Percentiles rank a stretch among this genome's conserved stretches.
These are phyloP conservation scores for Leptura quadrifasciata DNA, from an alignment of 2,888 invertebrate genomes.

Conservation along the genomic window DNA sequence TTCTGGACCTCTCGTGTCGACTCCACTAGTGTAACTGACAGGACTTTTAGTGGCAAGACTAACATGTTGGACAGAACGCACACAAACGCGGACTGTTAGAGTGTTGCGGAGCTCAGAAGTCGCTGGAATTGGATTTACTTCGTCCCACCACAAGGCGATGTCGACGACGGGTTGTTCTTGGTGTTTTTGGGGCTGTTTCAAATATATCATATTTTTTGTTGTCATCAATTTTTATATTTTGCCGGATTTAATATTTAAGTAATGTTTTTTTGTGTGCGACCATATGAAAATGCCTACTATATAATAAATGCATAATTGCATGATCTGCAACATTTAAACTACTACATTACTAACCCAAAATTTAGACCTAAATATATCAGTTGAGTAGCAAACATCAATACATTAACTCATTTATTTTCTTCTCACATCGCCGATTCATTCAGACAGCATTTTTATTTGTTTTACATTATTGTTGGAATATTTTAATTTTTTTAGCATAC, in stretches of 20 bases:
- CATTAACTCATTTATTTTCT: too few relatives aligned
- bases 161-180: conserved; percentile 23
- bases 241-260: background rate
- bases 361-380: too few relatives aligned
- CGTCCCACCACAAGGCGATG: conserved; percentile 32
- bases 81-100: conserved; percentile 38
- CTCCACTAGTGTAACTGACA: conserved; percentile 37
- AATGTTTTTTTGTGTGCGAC: background rate
- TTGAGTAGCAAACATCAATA: too few relatives aligned
- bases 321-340: background rate
- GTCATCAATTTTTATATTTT: background rate
- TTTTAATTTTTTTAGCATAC: too few relatives aligned
- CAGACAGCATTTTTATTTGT: too few relatives aligned
- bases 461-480: too few relatives aligned
- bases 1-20: conserved; percentile 34
- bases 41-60: conserved; percentile 42
- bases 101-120: conserved; percentile 33
- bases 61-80: conserved; percentile 43
- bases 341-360: too few relatives aligned
- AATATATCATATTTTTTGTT: background rate
- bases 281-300: background rate
- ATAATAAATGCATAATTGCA: background rate
- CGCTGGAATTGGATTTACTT: conserved; percentile 38
- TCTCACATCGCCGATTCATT: too few relatives aligned
- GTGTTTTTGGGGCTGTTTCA: conserved; percentile 28